Conservation (phyloP, 2,888 invertebrate genomes). For the Copidosoma aretas region DNA sequence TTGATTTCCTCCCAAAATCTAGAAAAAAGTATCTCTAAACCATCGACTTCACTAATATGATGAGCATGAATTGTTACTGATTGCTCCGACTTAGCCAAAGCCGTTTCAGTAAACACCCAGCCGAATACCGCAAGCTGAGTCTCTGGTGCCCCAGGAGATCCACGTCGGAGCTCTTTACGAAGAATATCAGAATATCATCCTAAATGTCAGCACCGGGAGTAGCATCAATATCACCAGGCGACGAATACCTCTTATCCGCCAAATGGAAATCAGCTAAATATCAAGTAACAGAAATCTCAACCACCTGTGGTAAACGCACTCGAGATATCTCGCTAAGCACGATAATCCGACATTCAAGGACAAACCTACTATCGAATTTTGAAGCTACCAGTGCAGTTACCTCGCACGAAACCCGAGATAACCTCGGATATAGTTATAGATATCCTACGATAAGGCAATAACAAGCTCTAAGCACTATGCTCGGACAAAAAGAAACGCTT, state of each 20-base stretch:
- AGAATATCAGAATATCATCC: neutral
- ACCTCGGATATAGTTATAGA: neutral
- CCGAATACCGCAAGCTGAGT: neutral
- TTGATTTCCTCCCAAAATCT: neutral
- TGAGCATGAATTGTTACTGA: neutral
- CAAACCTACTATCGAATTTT: neutral
- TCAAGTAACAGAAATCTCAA: neutral
- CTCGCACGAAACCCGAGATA: neutral
- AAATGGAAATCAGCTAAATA: neutral
- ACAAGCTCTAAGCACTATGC: neutral
- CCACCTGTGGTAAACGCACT: neutral
- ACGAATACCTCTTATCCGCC: neutral
- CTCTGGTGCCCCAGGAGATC: neutral
- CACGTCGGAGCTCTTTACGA: neutral
- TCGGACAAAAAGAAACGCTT: neutral
- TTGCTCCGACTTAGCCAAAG: too few relatives aligned
- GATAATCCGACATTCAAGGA: neutral
- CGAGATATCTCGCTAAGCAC: neutral
- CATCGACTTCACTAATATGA: neutral
- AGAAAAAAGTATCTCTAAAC: neutral
- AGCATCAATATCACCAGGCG: neutral
- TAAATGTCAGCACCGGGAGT: constrained; percentile 4
- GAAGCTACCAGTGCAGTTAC: neutral
- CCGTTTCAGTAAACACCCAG: neutral
- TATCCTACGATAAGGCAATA: neutral